Conservation (phyloP, 2,888 invertebrate species). For the Dolichomitus sp. region DNA sequence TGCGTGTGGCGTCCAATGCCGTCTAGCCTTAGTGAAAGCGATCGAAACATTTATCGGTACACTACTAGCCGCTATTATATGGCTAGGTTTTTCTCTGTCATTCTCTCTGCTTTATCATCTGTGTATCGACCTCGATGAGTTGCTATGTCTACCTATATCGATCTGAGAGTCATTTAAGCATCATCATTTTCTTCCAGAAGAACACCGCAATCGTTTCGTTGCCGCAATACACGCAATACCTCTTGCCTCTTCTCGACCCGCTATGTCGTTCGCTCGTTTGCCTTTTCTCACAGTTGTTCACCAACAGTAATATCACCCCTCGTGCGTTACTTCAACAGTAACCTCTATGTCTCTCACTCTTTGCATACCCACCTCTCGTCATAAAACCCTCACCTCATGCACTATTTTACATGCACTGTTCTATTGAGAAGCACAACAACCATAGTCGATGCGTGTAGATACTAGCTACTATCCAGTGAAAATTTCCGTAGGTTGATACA, state of each 20-base stretch:
- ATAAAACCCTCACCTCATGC: conserved; percentile 9
- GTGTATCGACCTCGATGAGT: not conserved
- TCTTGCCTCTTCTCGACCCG: not conserved
- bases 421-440: conserved; percentile 37
- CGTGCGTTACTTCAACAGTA: conserved; percentile 48
- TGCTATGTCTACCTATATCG: conserved; percentile 5
- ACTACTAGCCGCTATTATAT: conserved; percentile 50
- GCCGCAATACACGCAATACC: conserved; percentile 18
- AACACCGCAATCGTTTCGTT: conserved; percentile 44
- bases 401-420: conserved; percentile 47
- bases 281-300: conserved; percentile 51
- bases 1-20: conserved; percentile 26
- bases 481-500: not conserved
- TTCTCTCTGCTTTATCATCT: not conserved
- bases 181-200: conserved; percentile 64
- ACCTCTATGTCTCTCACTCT: conserved; percentile 1
- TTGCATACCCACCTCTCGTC: conserved; percentile 14
- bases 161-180: conserved; percentile 58
- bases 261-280: conserved; percentile 46
- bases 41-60: conserved; percentile 63
- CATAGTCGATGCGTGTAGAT: conserved; percentile 5
- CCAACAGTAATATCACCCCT: conserved; percentile 47
- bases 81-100: conserved; percentile 1
- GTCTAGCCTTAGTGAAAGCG: conserved; percentile 52
- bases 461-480: not conserved